Evolutionary conservation across 2,113 vertebrate genomes (phyloP), one percentile per base, ranked within the genome.

Genomic region (Nipponia nippon): DNA sequence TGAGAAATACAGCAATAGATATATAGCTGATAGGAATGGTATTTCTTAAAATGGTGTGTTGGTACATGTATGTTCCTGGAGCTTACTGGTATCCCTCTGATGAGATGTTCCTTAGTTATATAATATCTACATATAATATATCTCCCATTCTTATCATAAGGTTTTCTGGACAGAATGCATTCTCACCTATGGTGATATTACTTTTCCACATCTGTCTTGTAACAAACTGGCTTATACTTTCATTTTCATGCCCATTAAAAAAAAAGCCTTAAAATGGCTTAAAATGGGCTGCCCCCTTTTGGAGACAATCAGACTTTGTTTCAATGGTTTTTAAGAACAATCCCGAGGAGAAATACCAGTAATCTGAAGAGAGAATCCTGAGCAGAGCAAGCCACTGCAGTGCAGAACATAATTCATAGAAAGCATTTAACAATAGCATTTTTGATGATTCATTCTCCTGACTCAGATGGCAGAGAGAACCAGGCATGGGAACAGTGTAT

Each of bases 371-470:
- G 63, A 94, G 38, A 76, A 83, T 73, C 66, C 90, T 77, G 81
- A 97, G 89, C 52, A 69, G n/a, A 87, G 42, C 78, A 97, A 93
- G 46, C 32, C 87, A 83, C 94, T 95, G 96, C 94, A 95, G 91
- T 96, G 87, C 93, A 95, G 95, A 93, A 79, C 88, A 92, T 96
- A 96, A 95, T 97, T 97, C 94, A 95, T 93, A 95, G 96, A 96
- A 97, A 97, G 95, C 88, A 73, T 95, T 73, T 94, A 96, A 97
- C 93, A 96, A 59, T 84, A 95, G 61, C 82, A 70, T 97, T 97
- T 96, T 95, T 97, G 96, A 95, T 97, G 97, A 96, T 82, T 95
- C 96, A 97, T 97, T 97, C 95, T 96, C 59, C 65, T 97, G 90
- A 92, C 67, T 96, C 88, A 91, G 80, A 76, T 82, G 82, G 70